Evolutionary conservation across 2,888 invertebrate species (phyloP), one percentile per base, ranked within the genome.

Genomic region (Dyspetes luteomarginatus): DNA sequence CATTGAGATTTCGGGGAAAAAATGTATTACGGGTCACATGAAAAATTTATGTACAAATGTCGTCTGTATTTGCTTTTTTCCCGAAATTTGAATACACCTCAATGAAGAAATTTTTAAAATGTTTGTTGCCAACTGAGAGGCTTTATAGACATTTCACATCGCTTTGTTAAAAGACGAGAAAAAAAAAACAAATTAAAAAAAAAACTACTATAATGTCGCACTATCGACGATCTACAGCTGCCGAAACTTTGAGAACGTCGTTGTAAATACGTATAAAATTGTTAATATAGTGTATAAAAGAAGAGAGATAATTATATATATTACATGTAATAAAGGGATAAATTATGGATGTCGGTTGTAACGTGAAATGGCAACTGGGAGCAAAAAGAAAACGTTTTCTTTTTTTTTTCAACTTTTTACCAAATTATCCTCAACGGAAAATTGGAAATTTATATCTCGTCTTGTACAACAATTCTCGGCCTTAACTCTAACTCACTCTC

Each of bases 261-360:
- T 83, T 84, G 84, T 84, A 84, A 68, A 84, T 84, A 83, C 48
- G 52, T 67, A 48, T 62, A 74, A 60, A 45, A 82, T 83, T 82
- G 83, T 84, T 83, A 68, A 84, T 75, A 78, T 58, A 77, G 65
- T 82, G 77, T 81, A 83, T 77, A 82, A 78, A 81, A 68, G 71
- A 56, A 69, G 24, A 67, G 24, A 67, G 26, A 68, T 68, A 73
- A 36, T 65, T 48, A 36, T 78, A 69, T 74, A 73, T 60, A 43
- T 50, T 36, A 68, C 55, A 56, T 69, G 58, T 48, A 58, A 52
- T 64, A 68, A 77, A 68, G 26, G 65, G 73, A 77, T 77, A 77
- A 77, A 80, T 19, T 76, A 67, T 76, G 80, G 60, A 73, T 68
- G 67, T 72, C 68, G 48, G 64, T 75, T 79, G 75, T 62, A 68